Conservation (phyloP, 2,797 vertebrate genomes). For the Rhynchonycteris naso region DNA sequence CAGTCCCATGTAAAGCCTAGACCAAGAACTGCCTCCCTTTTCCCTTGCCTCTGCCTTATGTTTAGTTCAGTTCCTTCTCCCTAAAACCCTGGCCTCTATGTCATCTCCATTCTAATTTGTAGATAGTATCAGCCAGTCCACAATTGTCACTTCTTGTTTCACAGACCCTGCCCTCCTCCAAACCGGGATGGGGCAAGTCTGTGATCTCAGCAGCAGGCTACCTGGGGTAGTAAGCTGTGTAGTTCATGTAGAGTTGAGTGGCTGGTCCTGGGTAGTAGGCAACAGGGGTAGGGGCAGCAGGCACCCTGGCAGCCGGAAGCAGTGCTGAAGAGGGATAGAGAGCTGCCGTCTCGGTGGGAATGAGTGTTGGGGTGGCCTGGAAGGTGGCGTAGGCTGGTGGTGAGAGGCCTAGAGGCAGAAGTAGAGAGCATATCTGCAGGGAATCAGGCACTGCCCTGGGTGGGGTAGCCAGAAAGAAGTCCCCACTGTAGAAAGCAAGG, state of each 20-base stretch:
- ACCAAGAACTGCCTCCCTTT: neutral
- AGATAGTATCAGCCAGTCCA: neutral
- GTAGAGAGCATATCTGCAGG: conserved; percentile 5
- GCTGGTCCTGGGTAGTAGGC: conserved; percentile 95
- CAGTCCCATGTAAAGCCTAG: neutral
- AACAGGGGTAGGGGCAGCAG: conserved; percentile 89
- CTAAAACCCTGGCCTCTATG: neutral
- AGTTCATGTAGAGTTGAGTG: conserved; percentile 97
- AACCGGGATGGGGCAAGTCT: neutral
- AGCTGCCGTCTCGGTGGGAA: conserved; percentile 91
- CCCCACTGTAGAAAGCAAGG: neutral
- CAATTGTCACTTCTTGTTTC: neutral
- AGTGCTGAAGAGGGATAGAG: conserved; percentile 94
- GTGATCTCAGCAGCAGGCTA: conserved; percentile 74
- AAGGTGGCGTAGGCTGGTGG: conserved; percentile 95
- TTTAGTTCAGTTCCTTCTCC: neutral
- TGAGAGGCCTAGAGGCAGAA: conserved; percentile 91
- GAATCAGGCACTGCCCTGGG: neutral
- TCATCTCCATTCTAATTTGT: neutral
- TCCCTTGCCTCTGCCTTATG: neutral
- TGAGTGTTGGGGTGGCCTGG: conserved; percentile 90
- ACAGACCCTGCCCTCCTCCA: neutral
- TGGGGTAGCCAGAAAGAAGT: neutral
- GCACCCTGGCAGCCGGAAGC: conserved; percentile 91
- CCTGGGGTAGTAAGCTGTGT: conserved; percentile 98